These are phyloP conservation scores for Mellilla xanthometata DNA, from an alignment of 2,888 invertebrate genomes.

Conservation along the genomic window DNA sequence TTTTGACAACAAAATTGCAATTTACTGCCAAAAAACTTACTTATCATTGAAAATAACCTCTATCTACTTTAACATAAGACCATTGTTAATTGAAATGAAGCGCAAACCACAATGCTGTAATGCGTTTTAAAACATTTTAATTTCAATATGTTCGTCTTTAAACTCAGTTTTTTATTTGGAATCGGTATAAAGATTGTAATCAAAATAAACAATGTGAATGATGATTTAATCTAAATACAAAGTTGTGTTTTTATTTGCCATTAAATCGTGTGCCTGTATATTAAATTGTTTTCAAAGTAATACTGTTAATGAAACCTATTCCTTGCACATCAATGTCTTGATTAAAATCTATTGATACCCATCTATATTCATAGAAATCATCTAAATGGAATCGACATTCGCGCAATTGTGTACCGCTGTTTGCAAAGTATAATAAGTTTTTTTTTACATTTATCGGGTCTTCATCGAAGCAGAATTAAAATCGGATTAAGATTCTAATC, in stretches of 20 bases:
- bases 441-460: slow-evolving; percentile 35
- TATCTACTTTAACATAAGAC: slow-evolving; percentile 34
- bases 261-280: slow-evolving; percentile 21
- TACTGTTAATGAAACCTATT: too few species aligned
- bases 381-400: slow-evolving; percentile 57
- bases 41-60: slow-evolving; percentile 42
- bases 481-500: slow-evolving; percentile 45
- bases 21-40: slow-evolving; percentile 42
- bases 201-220: slow-evolving; percentile 25
- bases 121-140: slow-evolving; percentile 68
- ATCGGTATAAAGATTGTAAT: slow-evolving; percentile 36
- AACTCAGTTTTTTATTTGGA: slow-evolving; percentile 55
- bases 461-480: slow-evolving; percentile 46
- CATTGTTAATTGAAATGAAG: slow-evolving; percentile 9
- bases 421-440: slow-evolving; percentile 47
- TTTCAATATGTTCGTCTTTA: slow-evolving; percentile 70
- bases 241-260: too few species aligned
- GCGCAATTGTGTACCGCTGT: slow-evolving; percentile 51
- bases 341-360: slow-evolving; percentile 64
- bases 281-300: too few species aligned
- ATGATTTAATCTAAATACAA: too few species aligned
- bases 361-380: slow-evolving; percentile 61
- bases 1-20: slow-evolving; percentile 58
- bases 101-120: slow-evolving; percentile 30
- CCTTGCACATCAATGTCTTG: slow-evolving; percentile 64